Percentiles rank a stretch among this genome's conserved stretches.
Conservation (phyloP, 2,888 invertebrate species). For the Chaitophorus viminalis region DNA sequence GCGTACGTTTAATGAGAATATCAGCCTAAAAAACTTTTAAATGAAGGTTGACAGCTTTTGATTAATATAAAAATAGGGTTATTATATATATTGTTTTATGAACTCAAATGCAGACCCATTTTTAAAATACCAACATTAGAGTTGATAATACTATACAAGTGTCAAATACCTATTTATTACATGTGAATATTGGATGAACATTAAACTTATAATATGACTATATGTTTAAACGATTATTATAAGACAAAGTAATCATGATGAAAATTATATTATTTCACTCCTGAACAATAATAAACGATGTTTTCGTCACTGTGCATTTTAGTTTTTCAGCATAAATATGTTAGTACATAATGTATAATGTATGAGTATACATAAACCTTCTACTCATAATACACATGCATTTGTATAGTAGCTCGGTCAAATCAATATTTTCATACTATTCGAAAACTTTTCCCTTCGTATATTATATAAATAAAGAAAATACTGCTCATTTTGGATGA, state of each 20-base stretch:
- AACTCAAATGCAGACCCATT: background rate
- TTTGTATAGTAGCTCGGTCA: background rate
- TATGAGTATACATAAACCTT: background rate
- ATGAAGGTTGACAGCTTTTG: background rate
- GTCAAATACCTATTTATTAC: too few relatives aligned
- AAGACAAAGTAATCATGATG: background rate
- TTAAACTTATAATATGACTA: background rate
- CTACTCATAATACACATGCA: background rate
- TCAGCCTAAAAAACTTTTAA: background rate
- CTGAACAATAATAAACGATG: background rate
- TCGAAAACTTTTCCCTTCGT: background rate
- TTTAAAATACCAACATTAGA: background rate
- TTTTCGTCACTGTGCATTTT: background rate
- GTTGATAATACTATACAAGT: too few relatives aligned
- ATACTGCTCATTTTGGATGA: background rate
- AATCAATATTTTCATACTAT: constrained; percentile 8
- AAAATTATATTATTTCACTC: background rate
- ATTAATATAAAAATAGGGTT: background rate
- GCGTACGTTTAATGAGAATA: background rate
- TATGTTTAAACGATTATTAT: background rate
- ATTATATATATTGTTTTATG: background rate
- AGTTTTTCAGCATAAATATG: background rate
- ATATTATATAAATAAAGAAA: background rate
- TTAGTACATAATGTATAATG: background rate
- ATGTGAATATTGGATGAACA: background rate